A percentile compares a stretch with the other conserved stretches of the same genome.
Evolutionary conservation across 2,797 vertebrate genomes (phyloP).

Genomic region (Neosilurus hyrtlii): DNA sequence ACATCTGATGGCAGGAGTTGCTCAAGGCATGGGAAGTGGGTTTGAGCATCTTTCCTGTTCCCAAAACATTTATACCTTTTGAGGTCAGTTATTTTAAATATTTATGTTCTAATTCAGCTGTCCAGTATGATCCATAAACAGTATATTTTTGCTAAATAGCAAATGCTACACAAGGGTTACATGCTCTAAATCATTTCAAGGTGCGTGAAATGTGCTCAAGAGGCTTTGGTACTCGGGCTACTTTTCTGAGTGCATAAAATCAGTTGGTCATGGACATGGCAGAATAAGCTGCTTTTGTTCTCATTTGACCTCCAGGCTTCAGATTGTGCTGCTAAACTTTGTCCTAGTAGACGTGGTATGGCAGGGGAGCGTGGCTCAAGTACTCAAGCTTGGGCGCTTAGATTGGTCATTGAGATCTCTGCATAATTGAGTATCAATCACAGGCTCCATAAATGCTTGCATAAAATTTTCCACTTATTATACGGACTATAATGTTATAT

Average conservation of each 20-base stretch:
- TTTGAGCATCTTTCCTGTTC: background rate
- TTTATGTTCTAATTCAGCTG: background rate
- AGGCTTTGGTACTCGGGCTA: slow-evolving; percentile 23
- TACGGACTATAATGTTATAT: too few relatives aligned
- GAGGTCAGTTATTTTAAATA: background rate
- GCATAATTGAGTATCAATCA: background rate
- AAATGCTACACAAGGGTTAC: slow-evolving; percentile 4
- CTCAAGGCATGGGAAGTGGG: background rate
- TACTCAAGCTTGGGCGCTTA: too few relatives aligned
- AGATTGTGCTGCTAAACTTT: slow-evolving; percentile 1
- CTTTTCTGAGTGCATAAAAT: slow-evolving; percentile 20
- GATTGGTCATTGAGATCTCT: background rate
- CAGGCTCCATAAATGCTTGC: background rate
- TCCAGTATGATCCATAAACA: background rate
- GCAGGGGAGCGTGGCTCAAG: background rate
- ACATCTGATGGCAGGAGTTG: background rate
- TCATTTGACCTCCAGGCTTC: slow-evolving; percentile 12
- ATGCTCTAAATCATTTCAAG: slow-evolving; percentile 21
- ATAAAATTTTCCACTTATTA: too few relatives aligned
- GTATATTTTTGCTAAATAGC: background rate
- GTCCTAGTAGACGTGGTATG: background rate
- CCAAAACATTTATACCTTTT: too few relatives aligned
- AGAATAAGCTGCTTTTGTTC: slow-evolving; percentile 37
- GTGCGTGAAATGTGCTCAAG: slow-evolving; percentile 21
- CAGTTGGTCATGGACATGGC: slow-evolving; percentile 16